A percentile compares a stretch with the other conserved stretches of the same genome.
Evolutionary conservation across 1,140 invertebrate genomes (phyloP).

Genomic region (Scaptomyza graminum): DNA sequence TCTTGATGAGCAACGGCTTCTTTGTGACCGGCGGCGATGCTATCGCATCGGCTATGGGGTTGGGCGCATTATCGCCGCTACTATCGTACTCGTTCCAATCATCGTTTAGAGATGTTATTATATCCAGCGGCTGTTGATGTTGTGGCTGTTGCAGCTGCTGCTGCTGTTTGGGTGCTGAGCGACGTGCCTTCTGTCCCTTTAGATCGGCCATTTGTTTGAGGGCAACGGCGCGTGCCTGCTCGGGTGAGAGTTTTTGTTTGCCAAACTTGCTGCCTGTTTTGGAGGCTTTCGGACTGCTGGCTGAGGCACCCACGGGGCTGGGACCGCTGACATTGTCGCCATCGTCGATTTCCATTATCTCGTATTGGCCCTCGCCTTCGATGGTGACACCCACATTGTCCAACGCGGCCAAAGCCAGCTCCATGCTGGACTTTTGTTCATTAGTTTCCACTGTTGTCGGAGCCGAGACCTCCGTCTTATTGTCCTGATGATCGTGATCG

Average conservation of each 20-base stretch:
- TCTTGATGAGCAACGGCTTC: not conserved
- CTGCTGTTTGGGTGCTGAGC: conserved; percentile 32
- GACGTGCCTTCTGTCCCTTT: conserved; percentile 44
- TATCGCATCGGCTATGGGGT: conserved; percentile 10
- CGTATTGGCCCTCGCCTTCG: conserved; percentile 78
- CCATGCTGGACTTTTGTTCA: conserved; percentile 42
- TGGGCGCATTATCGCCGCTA: conserved; percentile 30
- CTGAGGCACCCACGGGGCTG: conserved; percentile 15
- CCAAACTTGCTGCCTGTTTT: conserved; percentile 13
- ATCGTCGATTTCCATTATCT: conserved; percentile 81
- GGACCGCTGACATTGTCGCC: conserved; percentile 34
- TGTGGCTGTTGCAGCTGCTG: not conserved
- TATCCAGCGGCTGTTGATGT: conserved; percentile 46
- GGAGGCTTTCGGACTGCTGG: not conserved
- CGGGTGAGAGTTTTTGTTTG: conserved; percentile 60
- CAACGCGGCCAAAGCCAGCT: conserved; percentile 47
- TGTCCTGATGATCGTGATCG: conserved; percentile 40
- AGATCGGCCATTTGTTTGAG: conserved; percentile 74
- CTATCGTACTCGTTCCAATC: conserved; percentile 80
- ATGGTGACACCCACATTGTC: conserved; percentile 70
- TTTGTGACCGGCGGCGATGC: conserved; percentile 26
- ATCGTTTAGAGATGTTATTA: conserved; percentile 62
- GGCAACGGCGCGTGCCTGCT: conserved; percentile 71
- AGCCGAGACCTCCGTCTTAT: not conserved
- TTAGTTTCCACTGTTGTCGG: not conserved